Conservation (phyloP, 2,113 vertebrate genomes). For the Vidua macroura region DNA sequence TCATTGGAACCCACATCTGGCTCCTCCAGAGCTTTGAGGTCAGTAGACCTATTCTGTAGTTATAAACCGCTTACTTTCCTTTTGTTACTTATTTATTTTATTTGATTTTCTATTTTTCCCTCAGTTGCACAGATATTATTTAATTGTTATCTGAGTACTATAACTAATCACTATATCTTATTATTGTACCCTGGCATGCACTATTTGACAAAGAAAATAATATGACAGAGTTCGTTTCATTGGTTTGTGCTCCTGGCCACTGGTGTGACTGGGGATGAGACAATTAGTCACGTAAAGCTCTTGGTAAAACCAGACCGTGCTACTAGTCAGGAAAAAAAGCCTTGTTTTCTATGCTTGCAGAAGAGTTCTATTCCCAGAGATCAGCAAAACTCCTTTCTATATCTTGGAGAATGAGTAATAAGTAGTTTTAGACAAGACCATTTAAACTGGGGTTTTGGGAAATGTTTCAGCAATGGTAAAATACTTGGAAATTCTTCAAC, state of each 20-base stretch:
- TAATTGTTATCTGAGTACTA: background rate
- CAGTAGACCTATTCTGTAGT: background rate
- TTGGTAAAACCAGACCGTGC: conserved; percentile 24
- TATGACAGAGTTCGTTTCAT: background rate
- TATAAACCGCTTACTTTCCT: background rate
- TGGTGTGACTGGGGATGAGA: conserved; percentile 10
- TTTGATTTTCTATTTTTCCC: background rate
- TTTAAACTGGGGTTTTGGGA: background rate
- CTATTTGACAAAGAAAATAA: conserved; percentile 29
- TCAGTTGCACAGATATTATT: background rate
- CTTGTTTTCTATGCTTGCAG: background rate
- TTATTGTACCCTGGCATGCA: background rate
- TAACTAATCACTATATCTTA: background rate
- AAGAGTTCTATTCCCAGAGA: background rate
- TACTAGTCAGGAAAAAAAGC: background rate
- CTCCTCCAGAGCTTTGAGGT: background rate
- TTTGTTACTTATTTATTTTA: background rate
- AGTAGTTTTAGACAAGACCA: background rate
- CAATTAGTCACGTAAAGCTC: conserved; percentile 11
- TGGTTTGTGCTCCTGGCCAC: conserved; percentile 3
- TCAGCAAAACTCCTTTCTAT: background rate
- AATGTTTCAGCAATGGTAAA: background rate
- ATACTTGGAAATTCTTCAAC: background rate
- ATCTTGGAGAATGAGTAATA: background rate
- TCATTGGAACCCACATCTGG: background rate